phyloP scores from a whole-genome alignment of 1,140 invertebrate species.

The Ceratitis capitata region DNA sequence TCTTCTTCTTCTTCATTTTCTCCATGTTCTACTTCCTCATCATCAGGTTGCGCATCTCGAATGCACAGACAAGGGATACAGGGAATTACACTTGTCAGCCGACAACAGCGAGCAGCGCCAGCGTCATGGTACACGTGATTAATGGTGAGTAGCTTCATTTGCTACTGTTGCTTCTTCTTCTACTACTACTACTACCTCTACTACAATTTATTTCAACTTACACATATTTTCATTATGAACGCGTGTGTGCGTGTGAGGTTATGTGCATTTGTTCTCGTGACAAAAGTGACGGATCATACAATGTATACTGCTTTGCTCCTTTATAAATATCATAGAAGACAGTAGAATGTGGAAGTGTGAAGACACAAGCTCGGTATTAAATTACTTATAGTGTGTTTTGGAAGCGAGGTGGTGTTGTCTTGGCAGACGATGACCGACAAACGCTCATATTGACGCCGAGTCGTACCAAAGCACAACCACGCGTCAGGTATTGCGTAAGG shows the following conservation, averaged over 20 bases:
- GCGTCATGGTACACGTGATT: slow-evolving; percentile 88
- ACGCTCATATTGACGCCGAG: too few relatives aligned
- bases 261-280: neutral
- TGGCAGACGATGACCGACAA: too few relatives aligned
- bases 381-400: too few relatives aligned
- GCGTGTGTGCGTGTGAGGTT: neutral
- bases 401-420: too few relatives aligned
- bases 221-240: neutral
- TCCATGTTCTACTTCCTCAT: too few relatives aligned
- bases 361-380: too few relatives aligned
- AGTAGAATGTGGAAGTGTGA: too few relatives aligned
- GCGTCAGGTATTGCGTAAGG: too few relatives aligned
- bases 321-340: neutral
- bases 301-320: neutral
- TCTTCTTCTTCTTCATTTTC: too few relatives aligned
- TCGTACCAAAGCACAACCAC: too few relatives aligned
- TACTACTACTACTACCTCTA: too few relatives aligned
- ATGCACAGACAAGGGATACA: slow-evolving; percentile 78
- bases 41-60: slow-evolving; percentile 61
- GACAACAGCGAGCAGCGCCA: slow-evolving; percentile 80
- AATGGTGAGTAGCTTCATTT: slow-evolving; percentile 73
- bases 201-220: neutral
- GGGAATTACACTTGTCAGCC: slow-evolving; percentile 89
- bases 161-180: neutral
- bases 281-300: neutral